These are phyloP conservation scores for Catharus minimus DNA, from an alignment of 2,113 vertebrate genomes.

Conservation along the genomic window DNA sequence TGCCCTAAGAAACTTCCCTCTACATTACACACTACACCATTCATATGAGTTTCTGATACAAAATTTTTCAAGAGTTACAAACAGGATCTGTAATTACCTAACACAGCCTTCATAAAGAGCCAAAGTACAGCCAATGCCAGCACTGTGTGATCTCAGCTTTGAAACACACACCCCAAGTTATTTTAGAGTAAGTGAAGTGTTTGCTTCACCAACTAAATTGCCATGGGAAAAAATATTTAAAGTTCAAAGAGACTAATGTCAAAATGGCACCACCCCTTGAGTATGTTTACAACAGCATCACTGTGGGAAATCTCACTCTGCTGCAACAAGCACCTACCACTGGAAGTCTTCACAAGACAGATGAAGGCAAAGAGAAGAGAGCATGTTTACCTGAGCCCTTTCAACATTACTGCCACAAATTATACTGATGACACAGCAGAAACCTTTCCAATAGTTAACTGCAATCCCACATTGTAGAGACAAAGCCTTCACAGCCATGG, in stretches of 20 bases:
- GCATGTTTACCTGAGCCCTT: neutral
- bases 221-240: neutral
- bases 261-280: neutral
- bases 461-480: neutral
- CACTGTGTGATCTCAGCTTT: neutral
- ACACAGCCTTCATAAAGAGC: neutral
- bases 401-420: neutral
- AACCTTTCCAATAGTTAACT: neutral
- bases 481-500: neutral
- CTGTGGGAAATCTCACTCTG: neutral
- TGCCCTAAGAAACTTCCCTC: neutral
- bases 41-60: neutral
- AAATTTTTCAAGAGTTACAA: neutral
- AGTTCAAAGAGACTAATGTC: neutral
- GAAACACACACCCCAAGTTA: neutral
- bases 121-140: neutral
- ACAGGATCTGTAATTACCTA: neutral
- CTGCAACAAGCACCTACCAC: neutral
- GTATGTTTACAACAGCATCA: neutral
- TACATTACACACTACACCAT: neutral
- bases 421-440: neutral
- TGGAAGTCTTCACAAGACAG: neutral
- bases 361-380: neutral
- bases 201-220: neutral
- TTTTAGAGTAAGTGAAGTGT: neutral